These are phyloP conservation scores for Imbricaverruca yamaguchii DNA, from an alignment of 2,888 invertebrate species.

Conservation along the genomic window DNA sequence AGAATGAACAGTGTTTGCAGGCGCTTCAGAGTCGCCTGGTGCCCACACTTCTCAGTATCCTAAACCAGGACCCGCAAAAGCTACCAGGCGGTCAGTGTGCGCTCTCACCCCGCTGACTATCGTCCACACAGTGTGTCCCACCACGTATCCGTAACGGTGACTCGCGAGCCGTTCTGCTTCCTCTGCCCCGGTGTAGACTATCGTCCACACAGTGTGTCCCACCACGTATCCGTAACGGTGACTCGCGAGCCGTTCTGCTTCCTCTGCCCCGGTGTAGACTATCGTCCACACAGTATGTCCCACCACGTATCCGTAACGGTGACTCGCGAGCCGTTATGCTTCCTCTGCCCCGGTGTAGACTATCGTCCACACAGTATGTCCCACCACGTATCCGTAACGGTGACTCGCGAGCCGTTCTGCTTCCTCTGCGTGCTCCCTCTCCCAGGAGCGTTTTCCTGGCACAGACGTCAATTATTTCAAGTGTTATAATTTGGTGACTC, in stretches of 20 bases:
- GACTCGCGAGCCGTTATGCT: neutral
- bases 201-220: neutral
- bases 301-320: constrained; percentile 49
- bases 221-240: constrained; percentile 45
- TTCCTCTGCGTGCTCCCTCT: too few relatives aligned
- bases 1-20: constrained; percentile 52
- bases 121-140: neutral
- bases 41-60: constrained; percentile 57
- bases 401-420: neutral
- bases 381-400: constrained; percentile 45
- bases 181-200: too few relatives aligned
- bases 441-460: too few relatives aligned
- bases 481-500: too few relatives aligned
- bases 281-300: neutral
- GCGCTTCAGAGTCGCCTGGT: constrained; percentile 56
- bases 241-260: neutral
- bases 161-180: neutral
- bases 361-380: neutral
- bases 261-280: too few relatives aligned
- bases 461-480: too few relatives aligned
- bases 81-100: constrained; percentile 5
- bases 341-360: too few relatives aligned
- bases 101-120: too few relatives aligned
- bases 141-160: constrained; percentile 45
- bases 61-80: constrained; percentile 37